A percentile compares a stretch with the other conserved stretches of the same genome.
Evolutionary conservation across 1,140 invertebrate species (phyloP).

Genomic region (Leptonema lineaticorne): DNA sequence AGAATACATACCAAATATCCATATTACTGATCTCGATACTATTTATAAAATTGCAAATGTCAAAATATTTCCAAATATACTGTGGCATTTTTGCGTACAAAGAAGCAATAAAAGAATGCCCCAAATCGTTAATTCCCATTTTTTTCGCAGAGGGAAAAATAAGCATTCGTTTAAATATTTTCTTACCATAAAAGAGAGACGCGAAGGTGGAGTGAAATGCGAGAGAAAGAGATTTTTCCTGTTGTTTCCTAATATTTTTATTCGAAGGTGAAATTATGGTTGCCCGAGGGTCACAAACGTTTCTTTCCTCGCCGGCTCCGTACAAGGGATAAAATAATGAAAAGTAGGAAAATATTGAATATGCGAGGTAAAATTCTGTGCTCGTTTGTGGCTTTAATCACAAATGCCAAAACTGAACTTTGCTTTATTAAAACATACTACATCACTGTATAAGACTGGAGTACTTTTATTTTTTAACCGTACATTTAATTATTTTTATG

Average conservation of each 20-base stretch:
- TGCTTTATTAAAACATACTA: not conserved
- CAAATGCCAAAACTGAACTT: not conserved
- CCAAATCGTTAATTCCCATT: too few relatives aligned
- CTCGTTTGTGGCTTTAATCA: constrained; percentile 1
- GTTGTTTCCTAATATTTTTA: not conserved
- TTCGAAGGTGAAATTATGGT: not conserved
- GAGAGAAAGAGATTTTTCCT: too few relatives aligned
- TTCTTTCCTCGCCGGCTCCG: not conserved
- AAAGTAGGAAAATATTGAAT: not conserved
- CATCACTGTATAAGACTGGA: not conserved
- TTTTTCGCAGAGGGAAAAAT: too few relatives aligned
- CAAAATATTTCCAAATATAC: too few relatives aligned
- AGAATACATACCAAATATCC: too few relatives aligned
- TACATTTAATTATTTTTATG: too few relatives aligned
- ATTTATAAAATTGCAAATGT: too few relatives aligned
- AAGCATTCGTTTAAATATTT: not conserved
- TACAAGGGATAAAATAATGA: not conserved
- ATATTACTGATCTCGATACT: too few relatives aligned
- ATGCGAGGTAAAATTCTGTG: not conserved
- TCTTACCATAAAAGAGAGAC: not conserved
- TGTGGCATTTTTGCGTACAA: too few relatives aligned
- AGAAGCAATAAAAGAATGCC: too few relatives aligned
- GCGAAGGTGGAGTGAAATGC: too few relatives aligned
- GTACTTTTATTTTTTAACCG: too few relatives aligned
- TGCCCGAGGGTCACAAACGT: constrained; percentile 2